A percentile compares a stretch with the other conserved stretches of the same genome.
Conservation (phyloP, 2,797 vertebrate genomes). For the Synanceia verrucosa region DNA sequence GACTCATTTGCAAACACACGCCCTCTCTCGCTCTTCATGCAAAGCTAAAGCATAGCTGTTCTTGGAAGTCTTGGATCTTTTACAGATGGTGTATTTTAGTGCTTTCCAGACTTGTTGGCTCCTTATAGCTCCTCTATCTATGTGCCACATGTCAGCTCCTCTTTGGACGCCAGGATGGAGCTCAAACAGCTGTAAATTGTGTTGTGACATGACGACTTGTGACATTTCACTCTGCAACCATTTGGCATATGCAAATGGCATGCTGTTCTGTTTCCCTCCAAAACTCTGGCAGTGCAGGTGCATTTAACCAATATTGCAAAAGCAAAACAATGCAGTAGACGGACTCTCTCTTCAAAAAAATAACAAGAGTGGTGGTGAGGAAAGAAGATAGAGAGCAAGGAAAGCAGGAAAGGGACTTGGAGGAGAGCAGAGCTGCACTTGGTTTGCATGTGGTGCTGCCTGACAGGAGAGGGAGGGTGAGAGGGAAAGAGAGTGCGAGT, state of each 20-base stretch:
- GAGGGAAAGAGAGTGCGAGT: conserved; percentile 75
- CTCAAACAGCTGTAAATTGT: conserved; percentile 36
- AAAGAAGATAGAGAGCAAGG: conserved; percentile 3
- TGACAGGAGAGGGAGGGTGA: conserved; percentile 73
- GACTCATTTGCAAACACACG: not conserved
- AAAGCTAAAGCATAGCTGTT: not conserved
- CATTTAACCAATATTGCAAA: not conserved
- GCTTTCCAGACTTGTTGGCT: not conserved
- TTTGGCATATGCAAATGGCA: conserved; percentile 33
- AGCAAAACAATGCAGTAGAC: not conserved
- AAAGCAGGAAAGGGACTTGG: conserved; percentile 13
- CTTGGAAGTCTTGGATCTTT: not conserved
- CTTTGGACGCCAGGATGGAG: not conserved
- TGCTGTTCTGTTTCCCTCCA: conserved; percentile 23
- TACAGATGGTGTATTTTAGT: not conserved
- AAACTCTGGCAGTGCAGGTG: conserved; percentile 15
- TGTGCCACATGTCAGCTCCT: conserved; percentile 7
- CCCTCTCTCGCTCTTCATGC: conserved; percentile 10
- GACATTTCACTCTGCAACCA: conserved; percentile 45
- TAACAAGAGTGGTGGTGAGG: not conserved
- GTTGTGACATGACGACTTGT: conserved; percentile 44
- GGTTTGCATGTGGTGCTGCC: conserved; percentile 84
- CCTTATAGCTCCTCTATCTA: not conserved
- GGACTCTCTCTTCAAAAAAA: not conserved
- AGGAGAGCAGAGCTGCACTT: conserved; percentile 84